Evolutionary conservation across 2,888 invertebrate genomes (phyloP).

Genomic region (Pachycephus smyrnensis): DNA sequence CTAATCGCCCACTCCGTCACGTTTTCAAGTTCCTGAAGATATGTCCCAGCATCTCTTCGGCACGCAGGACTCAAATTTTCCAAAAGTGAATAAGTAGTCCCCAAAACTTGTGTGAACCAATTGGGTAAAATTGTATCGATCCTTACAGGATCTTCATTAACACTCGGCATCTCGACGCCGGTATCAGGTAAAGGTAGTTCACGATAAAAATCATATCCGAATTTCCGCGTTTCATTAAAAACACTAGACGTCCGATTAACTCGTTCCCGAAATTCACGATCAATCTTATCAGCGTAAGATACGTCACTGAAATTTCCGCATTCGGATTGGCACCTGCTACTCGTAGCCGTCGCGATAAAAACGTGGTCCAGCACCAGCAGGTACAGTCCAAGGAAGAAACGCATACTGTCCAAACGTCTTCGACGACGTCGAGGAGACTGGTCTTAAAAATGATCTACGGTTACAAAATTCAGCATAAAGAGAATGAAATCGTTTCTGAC

Average conservation of each 20-base stretch:
- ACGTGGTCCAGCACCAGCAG: background rate
- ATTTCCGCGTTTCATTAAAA: background rate
- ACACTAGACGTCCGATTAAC: background rate
- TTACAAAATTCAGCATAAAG: background rate
- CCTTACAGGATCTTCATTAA: background rate
- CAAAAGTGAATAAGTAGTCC: background rate
- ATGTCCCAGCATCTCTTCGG: slow-evolving; percentile 14
- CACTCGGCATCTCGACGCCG: background rate
- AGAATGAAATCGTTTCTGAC: background rate
- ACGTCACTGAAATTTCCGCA: background rate
- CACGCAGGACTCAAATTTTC: slow-evolving; percentile 4
- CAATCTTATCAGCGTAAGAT: background rate
- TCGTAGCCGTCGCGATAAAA: background rate
- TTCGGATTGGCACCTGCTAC: background rate
- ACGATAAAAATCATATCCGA: background rate
- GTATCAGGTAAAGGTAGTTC: background rate
- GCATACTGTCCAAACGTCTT: background rate
- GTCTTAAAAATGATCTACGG: background rate
- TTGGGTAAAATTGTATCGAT: background rate
- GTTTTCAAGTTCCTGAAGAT: slow-evolving; percentile 18
- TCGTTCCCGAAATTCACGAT: background rate
- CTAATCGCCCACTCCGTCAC: slow-evolving; percentile 20
- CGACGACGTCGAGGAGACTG: background rate
- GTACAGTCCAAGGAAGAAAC: background rate
- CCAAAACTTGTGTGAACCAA: background rate